Percentiles rank a stretch among this genome's conserved stretches.
phyloP scores from a whole-genome alignment of 2,113 vertebrate species.

The Eurystomus gularis region DNA sequence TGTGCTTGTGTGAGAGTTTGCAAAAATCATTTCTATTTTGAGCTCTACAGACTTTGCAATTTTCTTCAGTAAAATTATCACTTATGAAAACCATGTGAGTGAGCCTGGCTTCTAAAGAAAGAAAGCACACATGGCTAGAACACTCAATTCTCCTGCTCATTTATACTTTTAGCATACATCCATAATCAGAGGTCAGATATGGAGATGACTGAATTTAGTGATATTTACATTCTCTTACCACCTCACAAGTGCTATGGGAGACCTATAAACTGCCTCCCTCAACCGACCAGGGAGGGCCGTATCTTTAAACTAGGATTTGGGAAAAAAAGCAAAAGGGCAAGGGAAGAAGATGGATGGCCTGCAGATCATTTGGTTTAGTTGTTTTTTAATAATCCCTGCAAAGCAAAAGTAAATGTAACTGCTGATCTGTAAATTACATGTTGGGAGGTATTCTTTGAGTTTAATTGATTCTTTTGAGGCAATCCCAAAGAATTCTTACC shows the following conservation, averaged over 20 bases:
- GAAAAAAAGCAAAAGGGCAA: neutral
- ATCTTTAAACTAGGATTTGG: neutral
- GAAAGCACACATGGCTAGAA: neutral
- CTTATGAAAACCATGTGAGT: neutral
- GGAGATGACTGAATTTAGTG: neutral
- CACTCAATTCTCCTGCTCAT: neutral
- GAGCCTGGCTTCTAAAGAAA: neutral
- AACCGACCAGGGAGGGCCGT: neutral
- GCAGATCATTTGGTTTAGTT: neutral
- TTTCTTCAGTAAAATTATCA: neutral
- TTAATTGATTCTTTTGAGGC: neutral
- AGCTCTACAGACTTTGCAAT: neutral
- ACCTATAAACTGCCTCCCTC: neutral
- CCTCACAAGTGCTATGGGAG: neutral
- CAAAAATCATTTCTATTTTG: constrained; percentile 21
- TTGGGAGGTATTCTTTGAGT: neutral
- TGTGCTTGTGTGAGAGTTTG: neutral
- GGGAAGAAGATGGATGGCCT: neutral
- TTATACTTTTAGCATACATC: neutral
- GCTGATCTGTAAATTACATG: neutral
- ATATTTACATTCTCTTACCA: neutral
- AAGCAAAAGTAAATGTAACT: neutral
- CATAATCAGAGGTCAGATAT: neutral
- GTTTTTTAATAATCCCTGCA: neutral
- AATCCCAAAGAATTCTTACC: neutral